Conservation (phyloP, 2,797 vertebrate genomes). For the Lutra lutra region DNA sequence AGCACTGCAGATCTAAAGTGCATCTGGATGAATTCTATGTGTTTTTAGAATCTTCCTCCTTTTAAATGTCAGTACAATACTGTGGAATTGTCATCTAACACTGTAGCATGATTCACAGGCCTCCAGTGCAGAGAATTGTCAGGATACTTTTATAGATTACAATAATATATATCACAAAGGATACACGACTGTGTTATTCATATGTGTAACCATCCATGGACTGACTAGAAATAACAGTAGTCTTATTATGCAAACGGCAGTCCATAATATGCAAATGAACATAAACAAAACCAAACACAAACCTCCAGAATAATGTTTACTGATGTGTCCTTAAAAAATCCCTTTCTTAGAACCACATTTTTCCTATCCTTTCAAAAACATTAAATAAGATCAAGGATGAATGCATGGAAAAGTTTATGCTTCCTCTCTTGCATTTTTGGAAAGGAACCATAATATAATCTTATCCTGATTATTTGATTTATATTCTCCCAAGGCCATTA, state of each 20-base stretch:
- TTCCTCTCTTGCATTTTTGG: conserved; percentile 54
- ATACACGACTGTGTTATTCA: conserved; percentile 66
- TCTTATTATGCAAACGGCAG: conserved; percentile 86
- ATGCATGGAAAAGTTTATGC: conserved; percentile 69
- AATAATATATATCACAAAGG: conserved; percentile 74
- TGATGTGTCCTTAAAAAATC: conserved; percentile 80
- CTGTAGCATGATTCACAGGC: not conserved
- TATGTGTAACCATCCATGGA: conserved; percentile 83
- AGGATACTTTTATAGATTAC: conserved; percentile 71
- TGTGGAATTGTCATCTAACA: conserved; percentile 49
- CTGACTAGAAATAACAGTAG: conserved; percentile 82
- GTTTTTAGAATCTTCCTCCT: conserved; percentile 47
- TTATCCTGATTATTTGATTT: conserved; percentile 78
- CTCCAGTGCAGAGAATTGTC: conserved; percentile 62
- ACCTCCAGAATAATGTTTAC: conserved; percentile 83
- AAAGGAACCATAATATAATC: conserved; percentile 70
- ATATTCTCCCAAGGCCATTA: conserved; percentile 69
- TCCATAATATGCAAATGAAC: conserved; percentile 86
- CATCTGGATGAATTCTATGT: conserved; percentile 2
- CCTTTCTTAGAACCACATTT: conserved; percentile 73
- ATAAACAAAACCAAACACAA: conserved; percentile 82
- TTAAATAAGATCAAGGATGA: conserved; percentile 72
- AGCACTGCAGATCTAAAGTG: conserved; percentile 17
- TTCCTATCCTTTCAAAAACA: conserved; percentile 37
- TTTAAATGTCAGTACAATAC: conserved; percentile 43